A percentile compares a stretch with the other conserved stretches of the same genome.
These are phyloP conservation scores for Saccopteryx bilineata DNA, from an alignment of 2,113 vertebrate species.

Conservation along the genomic window DNA sequence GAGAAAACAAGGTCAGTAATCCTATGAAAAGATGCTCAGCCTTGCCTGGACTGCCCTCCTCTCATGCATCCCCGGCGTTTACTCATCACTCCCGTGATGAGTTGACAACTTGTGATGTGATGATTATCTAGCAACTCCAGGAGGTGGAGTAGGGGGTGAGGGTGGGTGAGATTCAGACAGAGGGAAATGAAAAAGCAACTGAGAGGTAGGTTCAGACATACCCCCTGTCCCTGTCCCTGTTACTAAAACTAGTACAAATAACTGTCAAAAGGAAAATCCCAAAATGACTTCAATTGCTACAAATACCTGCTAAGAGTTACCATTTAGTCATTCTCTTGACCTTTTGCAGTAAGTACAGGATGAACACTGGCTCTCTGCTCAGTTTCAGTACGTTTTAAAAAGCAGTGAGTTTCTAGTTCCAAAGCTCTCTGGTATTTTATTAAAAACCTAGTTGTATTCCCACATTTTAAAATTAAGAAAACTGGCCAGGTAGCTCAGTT, in stretches of 20 bases:
- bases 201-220: background rate
- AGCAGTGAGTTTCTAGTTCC: background rate
- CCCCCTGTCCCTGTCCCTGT: background rate
- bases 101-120: background rate
- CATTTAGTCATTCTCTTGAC: conserved; percentile 58
- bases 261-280: conserved; percentile 61
- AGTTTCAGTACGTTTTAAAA: background rate
- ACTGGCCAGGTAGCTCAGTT: background rate
- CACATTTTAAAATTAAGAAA: conserved; percentile 21
- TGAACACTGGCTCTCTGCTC: conserved; percentile 3
- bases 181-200: conserved; percentile 35
- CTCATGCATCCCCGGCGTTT: background rate
- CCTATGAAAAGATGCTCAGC: background rate
- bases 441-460: background rate
- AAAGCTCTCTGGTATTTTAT: background rate
- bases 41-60: background rate
- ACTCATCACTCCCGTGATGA: background rate
- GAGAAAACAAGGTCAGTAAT: background rate
- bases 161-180: background rate
- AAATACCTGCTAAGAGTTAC: conserved; percentile 45
- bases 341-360: conserved; percentile 18
- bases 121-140: conserved; percentile 26
- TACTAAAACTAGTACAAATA: conserved; percentile 62
- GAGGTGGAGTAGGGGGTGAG: too few species aligned
- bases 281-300: conserved; percentile 68